phyloP scores from a whole-genome alignment of 1,140 invertebrate genomes.

The Bacillus rossius region DNA sequence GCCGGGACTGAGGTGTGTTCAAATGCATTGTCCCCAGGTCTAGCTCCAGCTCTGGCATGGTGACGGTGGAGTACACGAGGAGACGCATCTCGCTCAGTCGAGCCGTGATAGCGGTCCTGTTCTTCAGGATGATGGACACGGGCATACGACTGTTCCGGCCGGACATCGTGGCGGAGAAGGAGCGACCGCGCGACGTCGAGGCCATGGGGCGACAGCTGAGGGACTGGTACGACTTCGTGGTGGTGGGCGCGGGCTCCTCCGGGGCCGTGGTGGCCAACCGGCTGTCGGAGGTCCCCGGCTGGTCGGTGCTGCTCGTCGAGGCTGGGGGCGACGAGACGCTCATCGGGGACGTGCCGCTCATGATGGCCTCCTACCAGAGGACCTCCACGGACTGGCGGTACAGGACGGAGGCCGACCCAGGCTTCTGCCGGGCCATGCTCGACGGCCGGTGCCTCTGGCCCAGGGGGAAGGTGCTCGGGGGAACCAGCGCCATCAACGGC shows the following conservation, averaged over 20 bases:
- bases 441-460: conserved; percentile 55
- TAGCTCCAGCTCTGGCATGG: too few species aligned
- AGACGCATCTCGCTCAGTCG: too few species aligned
- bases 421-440: conserved; percentile 46
- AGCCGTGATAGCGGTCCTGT: conserved; percentile 12
- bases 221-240: conserved; percentile 19
- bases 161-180: conserved; percentile 58
- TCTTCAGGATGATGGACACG: conserved; percentile 53
- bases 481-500: conserved; percentile 70
- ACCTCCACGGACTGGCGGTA: conserved; percentile 63
- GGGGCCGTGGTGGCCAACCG: conserved; percentile 46
- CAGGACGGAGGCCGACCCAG: conserved; percentile 50
- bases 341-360: conserved; percentile 63
- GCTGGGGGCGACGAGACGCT: conserved; percentile 59
- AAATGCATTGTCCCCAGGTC: too few species aligned
- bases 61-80: too few species aligned
- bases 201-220: neutral
- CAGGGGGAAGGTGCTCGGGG: conserved; percentile 66
- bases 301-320: conserved; percentile 4
- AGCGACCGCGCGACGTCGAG: conserved; percentile 47
- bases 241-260: conserved; percentile 46
- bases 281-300: neutral
- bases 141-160: conserved; percentile 52
- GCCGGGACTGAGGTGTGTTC: too few species aligned
- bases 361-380: conserved; percentile 67